Evolutionary conservation across 2,797 vertebrate species (phyloP).

Genomic region (Spinus pinus): DNA sequence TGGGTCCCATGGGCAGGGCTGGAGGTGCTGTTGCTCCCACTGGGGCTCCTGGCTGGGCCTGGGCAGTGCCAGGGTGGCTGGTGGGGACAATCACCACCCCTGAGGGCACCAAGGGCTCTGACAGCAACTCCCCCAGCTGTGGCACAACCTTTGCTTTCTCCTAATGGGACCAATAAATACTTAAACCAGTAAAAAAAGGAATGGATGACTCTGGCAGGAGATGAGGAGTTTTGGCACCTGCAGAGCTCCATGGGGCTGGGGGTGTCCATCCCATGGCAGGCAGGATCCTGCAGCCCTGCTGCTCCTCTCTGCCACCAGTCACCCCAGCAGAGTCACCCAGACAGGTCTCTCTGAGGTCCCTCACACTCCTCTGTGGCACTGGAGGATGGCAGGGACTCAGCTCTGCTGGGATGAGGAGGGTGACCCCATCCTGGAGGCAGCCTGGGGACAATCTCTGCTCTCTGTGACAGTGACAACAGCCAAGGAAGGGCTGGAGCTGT

Average conservation of each 20-base stretch:
- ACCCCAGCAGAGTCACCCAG: not conserved
- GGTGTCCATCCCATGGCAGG: not conserved
- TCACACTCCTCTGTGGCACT: rapidly evolving
- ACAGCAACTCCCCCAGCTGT: not conserved
- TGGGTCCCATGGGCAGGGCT: not conserved
- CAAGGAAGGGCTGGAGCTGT: rapidly evolving
- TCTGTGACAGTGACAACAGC: not conserved
- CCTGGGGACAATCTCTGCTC: not conserved
- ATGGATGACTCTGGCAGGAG: not conserved
- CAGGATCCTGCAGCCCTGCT: not conserved
- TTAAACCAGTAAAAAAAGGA: not conserved
- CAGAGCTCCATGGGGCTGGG: not conserved
- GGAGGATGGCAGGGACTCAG: not conserved
- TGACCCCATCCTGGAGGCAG: not conserved
- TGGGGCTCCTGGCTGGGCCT: not conserved
- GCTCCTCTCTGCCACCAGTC: not conserved
- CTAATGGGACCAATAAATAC: not conserved
- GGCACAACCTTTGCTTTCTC: not conserved
- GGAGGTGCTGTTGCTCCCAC: not conserved
- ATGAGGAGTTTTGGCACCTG: not conserved
- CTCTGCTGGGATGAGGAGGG: not conserved
- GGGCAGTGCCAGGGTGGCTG: not conserved
- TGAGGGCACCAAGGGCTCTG: no score
- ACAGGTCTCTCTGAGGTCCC: not conserved
- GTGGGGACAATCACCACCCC: not conserved